Evolutionary conservation across 2,888 invertebrate species (phyloP), one percentile per base, ranked within the genome.

Genomic region (Pogonocherus hispidulus): DNA sequence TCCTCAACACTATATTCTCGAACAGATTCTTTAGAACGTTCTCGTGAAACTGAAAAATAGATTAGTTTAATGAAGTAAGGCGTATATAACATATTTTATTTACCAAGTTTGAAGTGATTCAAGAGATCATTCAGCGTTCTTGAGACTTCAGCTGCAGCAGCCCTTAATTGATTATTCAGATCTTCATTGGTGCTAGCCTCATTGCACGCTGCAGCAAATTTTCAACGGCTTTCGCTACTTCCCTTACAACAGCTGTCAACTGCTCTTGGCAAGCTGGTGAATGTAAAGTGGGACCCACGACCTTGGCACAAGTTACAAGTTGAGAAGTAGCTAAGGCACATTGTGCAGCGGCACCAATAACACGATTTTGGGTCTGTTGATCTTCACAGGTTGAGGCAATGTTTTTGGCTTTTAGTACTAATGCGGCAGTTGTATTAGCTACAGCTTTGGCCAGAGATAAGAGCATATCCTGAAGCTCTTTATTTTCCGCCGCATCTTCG

Each of bases 241-340:
- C 96, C 16, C 96, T 91, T 0, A 98, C 96, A 0, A 99, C 98
- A 66, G 93, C 93, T 64, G 94, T 93, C 69, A 99, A 87, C 84
- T 99, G 99, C 77, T 95, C 94, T 81, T 98, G 94, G 72, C 95
- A 95, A 0, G 92, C 93, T 0, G 93, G 91, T 77, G 92, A 93
- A 77, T 93, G 91, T 2, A 95, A 87, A 0, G 95, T 95, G 0
- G 95, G 94, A 0, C 95, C 95, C 4, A 96, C 94, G 60, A 96
- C 94, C 89, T 98, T 98, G 16, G 99, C 95, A 82, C 98, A 98
- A 0, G 98, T 98, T 0, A 99, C 99, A 1, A 99, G 89, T 82
- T 99, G 98, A 44, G 98, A 98, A 3, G 99, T 99, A 4, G 98
- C 97, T 46, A 99, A 87, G 0, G 99, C 99, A 84, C 98, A 98